Percentiles rank a stretch among this genome's conserved stretches.
These are phyloP conservation scores for Archaeoteleia sp. DNA, from an alignment of 2,888 invertebrate genomes.

Conservation along the genomic window DNA sequence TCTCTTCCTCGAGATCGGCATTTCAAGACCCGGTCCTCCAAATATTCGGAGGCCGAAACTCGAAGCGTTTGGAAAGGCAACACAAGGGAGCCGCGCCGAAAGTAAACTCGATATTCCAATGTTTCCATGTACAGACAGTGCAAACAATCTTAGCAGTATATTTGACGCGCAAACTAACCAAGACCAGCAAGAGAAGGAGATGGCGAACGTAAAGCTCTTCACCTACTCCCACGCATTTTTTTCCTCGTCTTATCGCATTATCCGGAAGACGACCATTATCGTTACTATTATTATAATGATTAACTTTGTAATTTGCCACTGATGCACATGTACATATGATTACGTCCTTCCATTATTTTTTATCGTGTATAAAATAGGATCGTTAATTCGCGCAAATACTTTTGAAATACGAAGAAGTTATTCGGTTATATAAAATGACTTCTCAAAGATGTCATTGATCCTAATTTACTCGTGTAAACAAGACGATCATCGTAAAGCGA, in stretches of 20 bases:
- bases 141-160: slow-evolving; percentile 53
- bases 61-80: slow-evolving; percentile 16
- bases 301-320: slow-evolving; percentile 40
- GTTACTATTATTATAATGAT: slow-evolving; percentile 40
- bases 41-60: slow-evolving; percentile 12
- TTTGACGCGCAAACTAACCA: slow-evolving; percentile 25
- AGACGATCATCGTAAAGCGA: background rate
- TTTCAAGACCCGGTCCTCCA: slow-evolving; percentile 14
- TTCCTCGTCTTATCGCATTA: slow-evolving; percentile 33
- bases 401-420: too few species aligned
- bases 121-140: slow-evolving; percentile 63
- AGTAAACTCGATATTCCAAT: slow-evolving; percentile 59
- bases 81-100: slow-evolving; percentile 52
- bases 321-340: slow-evolving; percentile 32
- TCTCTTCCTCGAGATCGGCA: slow-evolving; percentile 48
- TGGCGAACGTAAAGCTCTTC: slow-evolving; percentile 21
- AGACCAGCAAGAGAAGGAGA: slow-evolving; percentile 7
- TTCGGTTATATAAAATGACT: too few species aligned
- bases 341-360: slow-evolving; percentile 18
- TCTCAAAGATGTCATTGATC: too few species aligned
- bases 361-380: too few species aligned
- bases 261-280: slow-evolving; percentile 50
- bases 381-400: too few species aligned
- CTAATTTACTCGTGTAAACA: too few species aligned
- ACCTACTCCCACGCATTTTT: slow-evolving; percentile 32